Percentiles rank a stretch among this genome's conserved stretches.
Evolutionary conservation across 2,888 invertebrate species (phyloP).

Genomic region (Drosophila birchii): DNA sequence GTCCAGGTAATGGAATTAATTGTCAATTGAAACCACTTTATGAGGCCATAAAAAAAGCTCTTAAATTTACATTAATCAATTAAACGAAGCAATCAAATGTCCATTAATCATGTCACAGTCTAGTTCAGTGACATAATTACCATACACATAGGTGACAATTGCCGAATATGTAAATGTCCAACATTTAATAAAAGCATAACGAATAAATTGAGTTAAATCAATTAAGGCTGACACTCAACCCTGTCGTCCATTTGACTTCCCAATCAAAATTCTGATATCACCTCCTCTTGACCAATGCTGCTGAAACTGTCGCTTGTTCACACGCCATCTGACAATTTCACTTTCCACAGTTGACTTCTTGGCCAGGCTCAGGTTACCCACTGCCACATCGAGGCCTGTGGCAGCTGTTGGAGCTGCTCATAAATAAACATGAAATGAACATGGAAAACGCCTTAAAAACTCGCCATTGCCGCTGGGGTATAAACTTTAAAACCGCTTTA

Average conservation of each 20-base stretch:
- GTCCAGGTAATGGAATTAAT: conserved; percentile 30
- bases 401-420: conserved; percentile 52
- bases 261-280: conserved; percentile 46
- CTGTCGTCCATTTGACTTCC: conserved; percentile 37
- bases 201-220: conserved; percentile 52
- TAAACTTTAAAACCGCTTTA: conserved; percentile 68
- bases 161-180: conserved; percentile 73
- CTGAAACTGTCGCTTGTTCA: conserved; percentile 59
- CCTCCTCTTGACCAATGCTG: conserved; percentile 36
- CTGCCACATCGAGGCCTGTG: conserved; percentile 31
- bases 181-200: conserved; percentile 13
- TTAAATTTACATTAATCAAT: conserved; percentile 25
- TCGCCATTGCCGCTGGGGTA: conserved; percentile 36
- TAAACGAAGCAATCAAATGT: conserved; percentile 51
- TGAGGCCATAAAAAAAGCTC: background rate
- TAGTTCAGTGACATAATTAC: conserved; percentile 1
- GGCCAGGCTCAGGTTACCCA: conserved; percentile 66
- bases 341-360: conserved; percentile 57
- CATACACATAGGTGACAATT: conserved; percentile 51
- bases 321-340: conserved; percentile 75
- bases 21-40: conserved; percentile 34
- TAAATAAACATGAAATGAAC: conserved; percentile 80
- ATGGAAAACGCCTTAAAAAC: conserved; percentile 66
- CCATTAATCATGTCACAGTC: conserved; percentile 62
- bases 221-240: conserved; percentile 63